A percentile compares a stretch with the other conserved stretches of the same genome.
Conservation (phyloP, 1,140 invertebrate genomes). For the Gerris buenoi region DNA sequence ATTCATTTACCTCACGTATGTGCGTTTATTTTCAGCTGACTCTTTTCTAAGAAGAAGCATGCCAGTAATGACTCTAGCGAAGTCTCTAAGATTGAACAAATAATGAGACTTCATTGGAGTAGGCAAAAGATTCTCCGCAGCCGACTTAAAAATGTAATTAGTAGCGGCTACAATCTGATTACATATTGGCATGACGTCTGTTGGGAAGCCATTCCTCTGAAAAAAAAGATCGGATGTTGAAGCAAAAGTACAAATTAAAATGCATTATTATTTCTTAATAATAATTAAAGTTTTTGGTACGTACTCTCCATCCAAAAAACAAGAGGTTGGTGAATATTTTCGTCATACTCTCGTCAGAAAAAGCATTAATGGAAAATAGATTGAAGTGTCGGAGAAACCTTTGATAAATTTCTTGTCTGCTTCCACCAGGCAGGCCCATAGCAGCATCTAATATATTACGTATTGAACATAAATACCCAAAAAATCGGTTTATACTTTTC, state of each 20-base stretch:
- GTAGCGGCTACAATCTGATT: conserved; percentile 61
- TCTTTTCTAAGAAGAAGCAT: conserved; percentile 69
- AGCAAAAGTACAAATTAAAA: too few relatives aligned
- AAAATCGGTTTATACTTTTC: too few relatives aligned
- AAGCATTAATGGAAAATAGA: conserved; percentile 72
- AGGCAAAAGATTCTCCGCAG: conserved; percentile 54
- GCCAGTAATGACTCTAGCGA: conserved; percentile 71
- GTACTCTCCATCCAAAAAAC: conserved; percentile 38
- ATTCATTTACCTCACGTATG: conserved; percentile 18
- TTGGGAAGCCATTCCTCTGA: conserved; percentile 55
- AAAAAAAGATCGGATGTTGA: conserved; percentile 5
- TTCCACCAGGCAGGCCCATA: conserved; percentile 75
- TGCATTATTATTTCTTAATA: too few relatives aligned
- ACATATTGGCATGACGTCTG: conserved; percentile 53
- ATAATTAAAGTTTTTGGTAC: too few relatives aligned
- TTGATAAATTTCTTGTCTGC: conserved; percentile 64
- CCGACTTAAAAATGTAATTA: conserved; percentile 57
- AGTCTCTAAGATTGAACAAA: conserved; percentile 79
- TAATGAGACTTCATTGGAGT: conserved; percentile 83
- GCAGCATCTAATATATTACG: too few relatives aligned
- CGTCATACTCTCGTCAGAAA: conserved; percentile 65
- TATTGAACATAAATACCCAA: too few relatives aligned
- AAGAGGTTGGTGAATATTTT: conserved; percentile 71
- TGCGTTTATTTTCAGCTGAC: conserved; percentile 45
- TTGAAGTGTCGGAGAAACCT: conserved; percentile 77